A percentile compares a stretch with the other conserved stretches of the same genome.
These are phyloP conservation scores for Lutraria lutraria DNA, from an alignment of 2,888 invertebrate genomes.

Conservation along the genomic window DNA sequence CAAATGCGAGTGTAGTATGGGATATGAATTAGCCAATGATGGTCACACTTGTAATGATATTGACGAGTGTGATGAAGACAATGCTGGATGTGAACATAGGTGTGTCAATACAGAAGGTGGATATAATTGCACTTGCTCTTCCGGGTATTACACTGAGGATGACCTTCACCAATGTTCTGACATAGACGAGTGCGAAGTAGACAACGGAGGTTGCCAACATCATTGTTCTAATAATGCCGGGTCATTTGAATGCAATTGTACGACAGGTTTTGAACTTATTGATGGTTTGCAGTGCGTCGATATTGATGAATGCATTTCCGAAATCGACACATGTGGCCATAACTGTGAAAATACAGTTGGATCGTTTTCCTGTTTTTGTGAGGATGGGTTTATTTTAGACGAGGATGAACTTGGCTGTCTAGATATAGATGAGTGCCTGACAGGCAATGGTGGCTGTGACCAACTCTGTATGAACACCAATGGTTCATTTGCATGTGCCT, in stretches of 20 bases:
- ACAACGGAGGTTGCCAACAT: no score
- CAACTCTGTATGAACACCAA: no score
- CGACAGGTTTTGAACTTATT: conserved; percentile 16
- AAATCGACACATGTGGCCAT: neutral
- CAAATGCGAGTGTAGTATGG: neutral
- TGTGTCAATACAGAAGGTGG: neutral
- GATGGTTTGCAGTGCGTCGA: neutral
- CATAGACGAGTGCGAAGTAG: no score
- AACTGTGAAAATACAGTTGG: neutral
- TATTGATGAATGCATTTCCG: neutral
- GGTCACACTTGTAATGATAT: neutral
- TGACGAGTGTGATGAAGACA: neutral
- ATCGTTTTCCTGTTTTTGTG: neutral
- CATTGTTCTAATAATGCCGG: no score
- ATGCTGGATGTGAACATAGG: no score
- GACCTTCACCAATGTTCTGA: conserved; percentile 17
- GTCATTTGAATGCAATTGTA: conserved; percentile 25
- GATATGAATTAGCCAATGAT: neutral
- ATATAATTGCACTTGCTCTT: no score
- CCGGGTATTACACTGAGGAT: no score
- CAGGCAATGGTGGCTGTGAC: no score
- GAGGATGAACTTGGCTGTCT: no score
- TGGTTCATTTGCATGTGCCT: conserved; percentile 24
- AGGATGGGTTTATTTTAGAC: no score
- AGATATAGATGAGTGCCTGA: no score